These are phyloP conservation scores for Drosophila bipectinata DNA, from an alignment of 1,140 invertebrate species.

Conservation along the genomic window DNA sequence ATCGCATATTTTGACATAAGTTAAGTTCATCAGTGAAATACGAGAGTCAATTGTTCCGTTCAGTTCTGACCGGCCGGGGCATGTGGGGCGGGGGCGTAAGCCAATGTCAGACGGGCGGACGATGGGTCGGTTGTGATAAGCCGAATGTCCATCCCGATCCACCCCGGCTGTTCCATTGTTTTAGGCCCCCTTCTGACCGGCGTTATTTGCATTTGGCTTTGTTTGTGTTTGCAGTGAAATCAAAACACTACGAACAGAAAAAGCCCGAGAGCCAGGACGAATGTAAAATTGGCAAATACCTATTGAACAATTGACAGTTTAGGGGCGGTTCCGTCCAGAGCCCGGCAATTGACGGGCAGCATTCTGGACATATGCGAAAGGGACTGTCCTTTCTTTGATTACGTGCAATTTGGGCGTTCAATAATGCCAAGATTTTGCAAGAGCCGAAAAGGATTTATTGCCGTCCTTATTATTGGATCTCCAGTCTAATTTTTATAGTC, in stretches of 20 bases:
- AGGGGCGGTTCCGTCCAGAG: conserved; percentile 44
- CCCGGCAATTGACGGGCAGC: conserved; percentile 52
- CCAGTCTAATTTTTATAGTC: not conserved
- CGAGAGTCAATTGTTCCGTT: conserved; percentile 75
- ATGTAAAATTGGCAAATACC: conserved; percentile 73
- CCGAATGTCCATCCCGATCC: conserved; percentile 39
- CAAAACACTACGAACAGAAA: conserved; percentile 51
- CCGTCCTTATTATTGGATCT: conserved; percentile 3
- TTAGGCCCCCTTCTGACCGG: conserved; percentile 60
- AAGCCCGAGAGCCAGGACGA: conserved; percentile 28
- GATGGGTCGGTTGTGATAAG: conserved; percentile 74
- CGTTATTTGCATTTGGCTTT: conserved; percentile 78
- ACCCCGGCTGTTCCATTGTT: conserved; percentile 68
- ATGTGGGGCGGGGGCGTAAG: conserved; percentile 33
- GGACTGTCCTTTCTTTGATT: conserved; percentile 25
- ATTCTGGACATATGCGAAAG: conserved; percentile 54
- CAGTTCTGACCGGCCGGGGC: not conserved
- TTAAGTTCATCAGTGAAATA: conserved; percentile 83
- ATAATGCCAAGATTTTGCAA: conserved; percentile 42
- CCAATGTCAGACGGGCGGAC: conserved; percentile 45
- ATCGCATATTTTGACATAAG: conserved; percentile 84
- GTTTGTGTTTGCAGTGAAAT: conserved; percentile 81
- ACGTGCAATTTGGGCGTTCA: conserved; percentile 49
- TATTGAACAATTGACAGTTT: conserved; percentile 71
- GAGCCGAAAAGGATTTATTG: conserved; percentile 47